These are phyloP conservation scores for Lasioglossum malachurum DNA, from an alignment of 2,888 invertebrate species.

Conservation along the genomic window DNA sequence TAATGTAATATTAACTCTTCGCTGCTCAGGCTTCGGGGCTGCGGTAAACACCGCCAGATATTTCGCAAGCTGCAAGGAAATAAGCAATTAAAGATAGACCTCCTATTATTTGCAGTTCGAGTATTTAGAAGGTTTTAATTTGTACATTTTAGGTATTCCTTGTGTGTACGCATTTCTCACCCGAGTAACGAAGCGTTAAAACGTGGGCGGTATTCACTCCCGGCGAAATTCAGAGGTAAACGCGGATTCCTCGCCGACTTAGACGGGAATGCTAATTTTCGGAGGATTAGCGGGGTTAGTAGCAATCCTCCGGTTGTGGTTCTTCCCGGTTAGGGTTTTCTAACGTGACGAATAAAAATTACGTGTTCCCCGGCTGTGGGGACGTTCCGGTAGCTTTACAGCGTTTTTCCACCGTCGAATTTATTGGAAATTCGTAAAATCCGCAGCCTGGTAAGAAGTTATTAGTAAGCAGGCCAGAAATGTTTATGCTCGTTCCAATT, in stretches of 20 bases:
- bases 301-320: background rate
- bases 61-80: background rate
- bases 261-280: background rate
- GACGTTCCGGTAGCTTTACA: background rate
- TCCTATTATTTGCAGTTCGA: background rate
- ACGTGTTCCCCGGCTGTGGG: background rate
- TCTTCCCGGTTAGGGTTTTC: background rate
- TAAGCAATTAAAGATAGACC: background rate
- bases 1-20: background rate
- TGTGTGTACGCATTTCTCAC: background rate
- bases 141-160: background rate
- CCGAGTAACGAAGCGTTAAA: background rate
- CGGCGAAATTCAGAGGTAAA: background rate
- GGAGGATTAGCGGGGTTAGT: background rate
- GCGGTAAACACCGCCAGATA: background rate
- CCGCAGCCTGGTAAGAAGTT: background rate
- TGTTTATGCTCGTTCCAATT: constrained; percentile 1
- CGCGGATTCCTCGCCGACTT: background rate
- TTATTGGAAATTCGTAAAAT: background rate
- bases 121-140: too few species aligned
- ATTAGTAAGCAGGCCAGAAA: background rate
- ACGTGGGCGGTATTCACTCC: background rate
- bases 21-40: background rate
- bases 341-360: background rate
- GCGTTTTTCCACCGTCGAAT: background rate